Conservation (phyloP, 2,888 invertebrate species). For the Philopedon plagiatum region DNA sequence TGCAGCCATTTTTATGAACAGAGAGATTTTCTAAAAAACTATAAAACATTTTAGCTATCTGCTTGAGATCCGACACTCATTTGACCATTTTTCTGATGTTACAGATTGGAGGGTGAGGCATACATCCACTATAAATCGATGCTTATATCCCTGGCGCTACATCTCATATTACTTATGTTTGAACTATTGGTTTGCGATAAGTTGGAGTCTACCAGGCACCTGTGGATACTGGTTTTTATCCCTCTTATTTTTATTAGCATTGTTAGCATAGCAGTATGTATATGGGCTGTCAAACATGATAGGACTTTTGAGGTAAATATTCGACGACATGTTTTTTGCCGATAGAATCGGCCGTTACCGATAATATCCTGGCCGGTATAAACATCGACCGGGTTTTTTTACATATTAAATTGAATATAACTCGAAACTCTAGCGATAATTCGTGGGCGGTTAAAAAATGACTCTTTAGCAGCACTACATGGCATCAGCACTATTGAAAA, state of each 20-base stretch:
- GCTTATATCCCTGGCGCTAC: constrained; percentile 95
- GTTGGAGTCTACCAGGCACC: constrained; percentile 86
- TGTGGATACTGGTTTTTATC: constrained; percentile 94
- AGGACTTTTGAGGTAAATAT: constrained; percentile 92
- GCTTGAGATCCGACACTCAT: too few relatives aligned
- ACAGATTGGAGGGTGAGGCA: constrained; percentile 93
- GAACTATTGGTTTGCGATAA: constrained; percentile 97
- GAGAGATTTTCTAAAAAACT: too few relatives aligned
- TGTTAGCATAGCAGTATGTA: constrained; percentile 95
- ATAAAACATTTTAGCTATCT: too few relatives aligned
- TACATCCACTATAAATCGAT: constrained; percentile 99
- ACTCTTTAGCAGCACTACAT: too few relatives aligned
- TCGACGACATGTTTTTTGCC: too few relatives aligned
- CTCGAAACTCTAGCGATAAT: too few relatives aligned
- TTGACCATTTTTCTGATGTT: constrained; percentile 55
- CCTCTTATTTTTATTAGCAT: constrained; percentile 97
- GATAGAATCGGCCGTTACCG: neutral
- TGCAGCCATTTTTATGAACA: too few relatives aligned
- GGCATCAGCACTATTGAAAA: too few relatives aligned
- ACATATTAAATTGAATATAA: too few relatives aligned
- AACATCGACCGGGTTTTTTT: too few relatives aligned
- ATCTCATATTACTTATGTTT: constrained; percentile 95
- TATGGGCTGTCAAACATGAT: constrained; percentile 99
- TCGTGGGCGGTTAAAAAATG: too few relatives aligned
- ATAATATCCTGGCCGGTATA: too few relatives aligned